Evolutionary conservation across 2,113 vertebrate genomes (phyloP), one percentile per base, ranked within the genome.

Genomic region (Corythoichthys intestinalis): DNA sequence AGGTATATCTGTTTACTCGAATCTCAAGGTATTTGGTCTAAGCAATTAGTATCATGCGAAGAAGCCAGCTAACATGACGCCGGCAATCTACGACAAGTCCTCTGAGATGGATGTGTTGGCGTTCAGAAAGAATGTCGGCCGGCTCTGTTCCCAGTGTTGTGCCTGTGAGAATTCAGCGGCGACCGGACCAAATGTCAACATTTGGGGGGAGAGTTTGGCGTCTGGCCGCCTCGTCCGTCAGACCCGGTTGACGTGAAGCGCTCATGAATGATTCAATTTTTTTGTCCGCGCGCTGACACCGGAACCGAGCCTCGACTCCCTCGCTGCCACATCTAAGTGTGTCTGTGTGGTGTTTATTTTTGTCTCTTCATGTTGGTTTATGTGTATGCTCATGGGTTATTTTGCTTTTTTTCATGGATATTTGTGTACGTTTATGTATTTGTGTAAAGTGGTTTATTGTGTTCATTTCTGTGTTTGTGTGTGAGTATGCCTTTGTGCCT

Each of bases 261-360:
- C 62, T 76, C 68, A 82, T 84, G 69, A 91, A 87, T 89, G 86
- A 90, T 87, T 90, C 71, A 87, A 86, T 75, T 68, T 83, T 81
- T 68, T 83, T 80, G 28, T 28, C 58, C 80, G 76, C 37, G 48
- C 14, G 34, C 34, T 48, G 71, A 70, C 64, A 50, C 60, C 75
- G 10, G 57, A 76, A 72, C 64, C 73, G 59, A 77, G 76, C 54
- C 34, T 34, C 38, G 64, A 60, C 69, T 73, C 78, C 65, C 58
- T 49, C 65, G 1, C 67, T 4, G 1, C 57, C 38, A 53, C 14
- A 44, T 70, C 72, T 62, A 52, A 68, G 41, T 44, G 63, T 60
- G 73, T 60, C 47, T 41, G 52, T 37, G 38, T 47, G 54, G 41
- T 54, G 48, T 57, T n/a, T 38, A 47, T 67, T 41, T 41, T 41